These are phyloP conservation scores for Monoplex corrugatus DNA, from an alignment of 2,888 invertebrate species.

Conservation along the genomic window DNA sequence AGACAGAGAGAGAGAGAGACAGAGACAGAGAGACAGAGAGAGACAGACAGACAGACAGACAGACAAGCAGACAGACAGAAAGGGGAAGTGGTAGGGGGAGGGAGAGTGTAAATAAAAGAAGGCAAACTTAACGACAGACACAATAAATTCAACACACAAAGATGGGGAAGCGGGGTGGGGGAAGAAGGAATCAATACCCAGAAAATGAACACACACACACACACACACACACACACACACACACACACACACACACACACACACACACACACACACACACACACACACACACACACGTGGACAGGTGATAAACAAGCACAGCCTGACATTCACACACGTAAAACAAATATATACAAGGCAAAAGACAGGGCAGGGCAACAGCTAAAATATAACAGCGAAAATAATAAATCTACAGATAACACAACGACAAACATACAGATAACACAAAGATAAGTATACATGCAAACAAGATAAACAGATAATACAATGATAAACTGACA, in stretches of 20 bases:
- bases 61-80: background rate
- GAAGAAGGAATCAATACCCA: background rate
- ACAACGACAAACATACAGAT: too few relatives aligned
- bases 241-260: background rate
- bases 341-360: too few relatives aligned
- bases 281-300: slow-evolving; percentile 20
- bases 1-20: background rate
- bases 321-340: too few relatives aligned
- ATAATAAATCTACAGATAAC: too few relatives aligned
- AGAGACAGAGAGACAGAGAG: background rate
- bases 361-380: too few relatives aligned
- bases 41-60: background rate
- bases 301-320: background rate
- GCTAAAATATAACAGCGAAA: too few relatives aligned
- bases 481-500: too few relatives aligned
- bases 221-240: background rate
- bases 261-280: slow-evolving; percentile 2
- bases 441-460: too few relatives aligned
- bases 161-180: background rate
- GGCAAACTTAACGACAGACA: too few relatives aligned
- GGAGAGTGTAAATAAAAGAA: too few relatives aligned
- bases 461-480: too few relatives aligned
- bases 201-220: background rate
- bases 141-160: too few relatives aligned
- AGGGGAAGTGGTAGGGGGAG: background rate